Evolutionary conservation across 2,888 invertebrate genomes (phyloP).

Genomic region (Biston betularia): DNA sequence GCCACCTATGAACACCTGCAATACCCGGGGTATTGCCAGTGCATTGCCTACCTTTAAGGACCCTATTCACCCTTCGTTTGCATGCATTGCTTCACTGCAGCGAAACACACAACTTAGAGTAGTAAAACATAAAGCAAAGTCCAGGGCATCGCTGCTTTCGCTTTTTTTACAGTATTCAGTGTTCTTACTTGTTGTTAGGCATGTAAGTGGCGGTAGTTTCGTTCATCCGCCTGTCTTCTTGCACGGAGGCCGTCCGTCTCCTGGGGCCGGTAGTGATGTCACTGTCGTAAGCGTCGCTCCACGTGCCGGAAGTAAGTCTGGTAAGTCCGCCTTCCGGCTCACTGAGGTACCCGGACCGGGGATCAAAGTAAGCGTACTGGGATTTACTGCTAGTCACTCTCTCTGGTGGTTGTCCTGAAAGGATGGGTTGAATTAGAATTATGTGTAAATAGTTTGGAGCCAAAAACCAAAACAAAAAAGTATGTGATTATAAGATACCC

Average conservation of each 20-base stretch:
- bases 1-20: too few species aligned
- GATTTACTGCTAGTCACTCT: conserved; percentile 73
- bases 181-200: conserved; percentile 75
- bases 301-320: conserved; percentile 67
- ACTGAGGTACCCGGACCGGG: conserved; percentile 81
- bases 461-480: conserved; percentile 3
- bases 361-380: conserved; percentile 84
- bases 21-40: too few species aligned
- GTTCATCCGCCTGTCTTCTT: conserved; percentile 73
- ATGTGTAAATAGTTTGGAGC: background rate
- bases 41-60: too few species aligned
- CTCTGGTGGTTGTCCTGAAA: conserved; percentile 70
- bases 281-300: conserved; percentile 81
- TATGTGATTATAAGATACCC: background rate
- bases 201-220: conserved; percentile 67
- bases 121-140: too few species aligned
- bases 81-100: too few species aligned
- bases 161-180: too few species aligned
- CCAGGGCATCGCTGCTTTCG: too few species aligned
- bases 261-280: conserved; percentile 73
- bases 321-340: conserved; percentile 80
- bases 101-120: too few species aligned
- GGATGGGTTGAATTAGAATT: background rate
- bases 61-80: too few species aligned
- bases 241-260: conserved; percentile 76